phyloP scores from a whole-genome alignment of 2,113 vertebrate species.

The Lepus americanus region DNA sequence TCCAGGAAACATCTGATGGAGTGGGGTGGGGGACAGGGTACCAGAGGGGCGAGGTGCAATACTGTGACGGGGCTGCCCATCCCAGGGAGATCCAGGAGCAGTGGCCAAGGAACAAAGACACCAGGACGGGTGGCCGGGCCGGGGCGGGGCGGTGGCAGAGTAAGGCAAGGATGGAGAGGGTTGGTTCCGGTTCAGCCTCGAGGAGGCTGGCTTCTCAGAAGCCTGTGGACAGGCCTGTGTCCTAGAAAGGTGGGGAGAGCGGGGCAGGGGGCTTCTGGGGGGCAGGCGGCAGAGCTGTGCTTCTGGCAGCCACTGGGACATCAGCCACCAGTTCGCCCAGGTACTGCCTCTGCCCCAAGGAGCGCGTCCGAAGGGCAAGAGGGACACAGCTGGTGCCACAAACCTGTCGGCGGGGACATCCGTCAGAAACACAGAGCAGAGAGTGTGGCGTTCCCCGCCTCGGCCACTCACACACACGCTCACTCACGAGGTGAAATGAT shows the following conservation, averaged over 20 bases:
- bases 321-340: neutral
- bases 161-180: neutral
- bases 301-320: conserved; percentile 46
- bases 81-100: conserved; percentile 73
- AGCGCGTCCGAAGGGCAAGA: conserved; percentile 51
- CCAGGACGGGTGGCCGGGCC: neutral
- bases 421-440: neutral
- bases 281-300: conserved; percentile 14
- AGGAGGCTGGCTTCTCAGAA: conserved; percentile 62
- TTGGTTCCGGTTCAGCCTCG: conserved; percentile 70
- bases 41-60: conserved; percentile 57
- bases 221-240: conserved; percentile 63
- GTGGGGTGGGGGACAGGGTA: conserved; percentile 36
- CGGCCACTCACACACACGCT: neutral
- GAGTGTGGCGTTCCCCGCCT: neutral
- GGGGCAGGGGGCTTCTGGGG: neutral
- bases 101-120: conserved; percentile 39
- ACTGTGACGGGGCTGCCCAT: conserved; percentile 66
- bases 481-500: neutral
- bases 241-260: conserved; percentile 1
- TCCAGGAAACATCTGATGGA: conserved; percentile 57
- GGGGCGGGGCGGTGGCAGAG: neutral
- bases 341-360: conserved; percentile 52
- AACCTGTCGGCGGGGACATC: conserved; percentile 16
- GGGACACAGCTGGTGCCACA: neutral